These are phyloP conservation scores for Anthoscopus minutus DNA, from an alignment of 2,113 vertebrate species.

Conservation along the genomic window DNA sequence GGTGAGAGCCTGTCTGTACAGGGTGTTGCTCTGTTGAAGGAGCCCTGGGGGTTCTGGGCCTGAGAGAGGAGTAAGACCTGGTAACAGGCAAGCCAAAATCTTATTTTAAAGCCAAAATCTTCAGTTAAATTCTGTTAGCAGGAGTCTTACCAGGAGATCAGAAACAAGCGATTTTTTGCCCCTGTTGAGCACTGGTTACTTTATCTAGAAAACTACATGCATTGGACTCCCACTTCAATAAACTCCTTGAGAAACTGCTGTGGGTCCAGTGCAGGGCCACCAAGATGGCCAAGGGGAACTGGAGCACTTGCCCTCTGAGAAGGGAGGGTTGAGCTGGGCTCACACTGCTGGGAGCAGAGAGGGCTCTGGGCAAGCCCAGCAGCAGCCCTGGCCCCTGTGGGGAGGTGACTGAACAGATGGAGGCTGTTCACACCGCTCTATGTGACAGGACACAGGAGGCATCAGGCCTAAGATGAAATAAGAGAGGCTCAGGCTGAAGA, in stretches of 20 bases:
- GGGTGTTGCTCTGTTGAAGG: not conserved
- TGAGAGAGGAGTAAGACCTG: not conserved
- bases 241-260: not conserved
- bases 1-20: not conserved
- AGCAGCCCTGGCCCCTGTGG: accelerated
- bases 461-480: not conserved
- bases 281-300: accelerated
- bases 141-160: not conserved
- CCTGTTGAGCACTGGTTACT: not conserved
- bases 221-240: not conserved
- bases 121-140: not conserved
- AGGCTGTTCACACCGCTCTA: not conserved
- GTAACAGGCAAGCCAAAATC: not conserved
- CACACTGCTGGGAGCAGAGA: accelerated
- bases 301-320: not conserved
- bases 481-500: not conserved
- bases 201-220: not conserved
- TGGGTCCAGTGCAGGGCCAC: not conserved
- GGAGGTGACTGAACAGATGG: not conserved
- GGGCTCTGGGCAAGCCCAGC: not conserved
- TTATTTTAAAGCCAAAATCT: not conserved
- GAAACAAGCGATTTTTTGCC: not conserved
- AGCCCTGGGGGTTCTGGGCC: not conserved
- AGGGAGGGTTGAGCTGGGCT: not conserved
- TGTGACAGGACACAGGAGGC: not conserved